A percentile compares a stretch with the other conserved stretches of the same genome.
Conservation (phyloP, 2,113 vertebrate species). For the Chitala chitala region DNA sequence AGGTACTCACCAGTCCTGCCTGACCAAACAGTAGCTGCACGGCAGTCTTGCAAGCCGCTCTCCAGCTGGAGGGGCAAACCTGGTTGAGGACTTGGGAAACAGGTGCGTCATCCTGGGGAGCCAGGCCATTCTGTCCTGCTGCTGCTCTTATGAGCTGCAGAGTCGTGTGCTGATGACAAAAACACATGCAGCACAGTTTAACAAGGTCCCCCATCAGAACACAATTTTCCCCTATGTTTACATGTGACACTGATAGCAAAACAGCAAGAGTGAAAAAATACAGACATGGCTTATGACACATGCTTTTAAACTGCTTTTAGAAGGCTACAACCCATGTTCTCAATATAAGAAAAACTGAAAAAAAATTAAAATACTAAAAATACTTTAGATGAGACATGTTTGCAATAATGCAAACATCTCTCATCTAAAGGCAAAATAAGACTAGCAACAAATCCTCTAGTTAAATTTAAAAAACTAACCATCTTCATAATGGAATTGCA, state of each 20-base stretch:
- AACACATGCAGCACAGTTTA: not conserved
- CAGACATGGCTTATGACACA: too few relatives aligned
- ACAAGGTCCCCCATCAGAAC: not conserved
- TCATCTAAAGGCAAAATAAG: not conserved
- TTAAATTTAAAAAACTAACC: not conserved
- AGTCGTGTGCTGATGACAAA: conserved; percentile 76
- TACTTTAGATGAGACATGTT: not conserved
- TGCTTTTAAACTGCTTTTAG: too few relatives aligned
- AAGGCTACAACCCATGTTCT: too few relatives aligned
- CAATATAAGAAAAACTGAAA: too few relatives aligned
- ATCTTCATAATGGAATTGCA: too few relatives aligned
- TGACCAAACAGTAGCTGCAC: conserved; percentile 95
- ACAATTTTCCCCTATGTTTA: not conserved
- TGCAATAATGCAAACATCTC: not conserved
- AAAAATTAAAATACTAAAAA: too few relatives aligned
- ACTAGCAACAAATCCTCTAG: not conserved
- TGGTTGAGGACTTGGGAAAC: conserved; percentile 96
- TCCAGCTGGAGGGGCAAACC: conserved; percentile 96
- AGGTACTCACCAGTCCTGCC: conserved; percentile 86
- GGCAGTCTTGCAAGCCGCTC: conserved; percentile 94
- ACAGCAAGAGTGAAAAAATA: too few relatives aligned
- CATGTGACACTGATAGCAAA: not conserved
- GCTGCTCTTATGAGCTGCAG: conserved; percentile 91
- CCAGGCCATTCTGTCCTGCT: conserved; percentile 83
- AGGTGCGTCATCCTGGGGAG: conserved; percentile 77